Conservation (phyloP, 2,113 vertebrate genomes). For the Acrocephalus arundinaceus region DNA sequence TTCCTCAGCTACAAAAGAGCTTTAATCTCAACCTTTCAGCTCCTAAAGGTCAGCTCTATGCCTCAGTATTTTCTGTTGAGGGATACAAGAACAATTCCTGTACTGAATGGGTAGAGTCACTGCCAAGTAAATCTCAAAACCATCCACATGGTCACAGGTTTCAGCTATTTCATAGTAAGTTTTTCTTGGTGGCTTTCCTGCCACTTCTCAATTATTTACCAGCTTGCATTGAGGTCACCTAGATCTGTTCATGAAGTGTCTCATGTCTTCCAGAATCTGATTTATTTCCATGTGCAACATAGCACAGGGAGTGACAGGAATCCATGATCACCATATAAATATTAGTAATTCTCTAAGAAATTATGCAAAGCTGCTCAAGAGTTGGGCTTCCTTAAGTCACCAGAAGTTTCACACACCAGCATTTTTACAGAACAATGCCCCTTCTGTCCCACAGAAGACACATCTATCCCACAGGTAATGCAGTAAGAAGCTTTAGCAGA, state of each 20-base stretch:
- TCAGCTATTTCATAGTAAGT: background rate
- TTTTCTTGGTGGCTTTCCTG: background rate
- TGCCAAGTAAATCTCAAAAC: background rate
- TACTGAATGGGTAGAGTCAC: background rate
- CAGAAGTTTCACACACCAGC: background rate
- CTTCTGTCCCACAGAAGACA: background rate
- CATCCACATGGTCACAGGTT: background rate
- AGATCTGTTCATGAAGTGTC: background rate
- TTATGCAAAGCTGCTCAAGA: background rate
- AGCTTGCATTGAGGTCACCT: background rate
- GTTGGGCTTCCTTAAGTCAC: background rate
- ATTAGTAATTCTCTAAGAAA: background rate
- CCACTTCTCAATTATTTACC: background rate
- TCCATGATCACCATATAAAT: background rate
- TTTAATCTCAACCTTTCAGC: background rate
- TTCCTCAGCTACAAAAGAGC: background rate
- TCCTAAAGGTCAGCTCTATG: background rate
- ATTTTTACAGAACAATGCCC: background rate
- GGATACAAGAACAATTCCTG: background rate
- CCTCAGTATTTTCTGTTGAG: background rate
- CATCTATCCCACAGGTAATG: background rate
- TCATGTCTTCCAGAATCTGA: background rate
- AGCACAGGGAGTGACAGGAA: background rate
- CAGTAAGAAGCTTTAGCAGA: background rate
- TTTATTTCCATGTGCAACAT: background rate